phyloP scores from a whole-genome alignment of 1,140 invertebrate species.

The Meloidogyne hapla region DNA sequence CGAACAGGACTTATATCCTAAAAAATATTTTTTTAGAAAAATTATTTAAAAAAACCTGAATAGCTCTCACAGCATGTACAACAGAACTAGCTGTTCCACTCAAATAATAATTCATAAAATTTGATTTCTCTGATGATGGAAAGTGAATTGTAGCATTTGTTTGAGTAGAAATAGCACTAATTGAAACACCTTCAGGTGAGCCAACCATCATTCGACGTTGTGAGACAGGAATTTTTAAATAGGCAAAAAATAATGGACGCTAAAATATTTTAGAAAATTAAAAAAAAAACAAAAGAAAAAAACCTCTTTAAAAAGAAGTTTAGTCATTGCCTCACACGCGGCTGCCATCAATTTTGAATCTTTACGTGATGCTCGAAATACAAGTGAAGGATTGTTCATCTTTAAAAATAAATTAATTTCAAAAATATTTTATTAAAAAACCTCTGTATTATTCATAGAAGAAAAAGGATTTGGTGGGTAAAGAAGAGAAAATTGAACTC shows the following conservation, averaged over 20 bases:
- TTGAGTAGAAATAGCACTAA: conserved; percentile 32
- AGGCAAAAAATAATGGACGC: conserved; percentile 15
- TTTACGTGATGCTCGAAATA: conserved; percentile 34
- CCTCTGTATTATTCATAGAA: not conserved
- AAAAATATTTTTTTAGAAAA: not conserved
- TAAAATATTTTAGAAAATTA: not conserved
- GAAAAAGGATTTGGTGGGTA: conserved; percentile 21
- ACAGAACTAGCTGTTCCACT: conserved; percentile 33
- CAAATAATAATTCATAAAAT: conserved; percentile 29
- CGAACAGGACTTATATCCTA: conserved; percentile 34
- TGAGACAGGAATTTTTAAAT: conserved; percentile 29
- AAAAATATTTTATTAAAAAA: conserved; percentile 25
- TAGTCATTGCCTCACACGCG: conserved; percentile 27
- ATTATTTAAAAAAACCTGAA: conserved; percentile 21
- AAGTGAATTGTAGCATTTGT: conserved; percentile 32
- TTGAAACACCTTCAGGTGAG: conserved; percentile 39
- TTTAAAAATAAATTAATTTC: conserved; percentile 15
- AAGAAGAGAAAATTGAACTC: conserved; percentile 30
- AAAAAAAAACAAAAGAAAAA: not conserved
- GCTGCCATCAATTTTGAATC: conserved; percentile 12
- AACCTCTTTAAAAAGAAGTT: conserved; percentile 34
- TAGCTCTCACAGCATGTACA: conserved; percentile 26
- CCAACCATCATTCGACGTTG: conserved; percentile 40
- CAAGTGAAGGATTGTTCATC: conserved; percentile 15
- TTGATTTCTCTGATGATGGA: conserved; percentile 18